Conservation (phyloP, 2,113 vertebrate genomes). For the Pandion haliaetus region DNA sequence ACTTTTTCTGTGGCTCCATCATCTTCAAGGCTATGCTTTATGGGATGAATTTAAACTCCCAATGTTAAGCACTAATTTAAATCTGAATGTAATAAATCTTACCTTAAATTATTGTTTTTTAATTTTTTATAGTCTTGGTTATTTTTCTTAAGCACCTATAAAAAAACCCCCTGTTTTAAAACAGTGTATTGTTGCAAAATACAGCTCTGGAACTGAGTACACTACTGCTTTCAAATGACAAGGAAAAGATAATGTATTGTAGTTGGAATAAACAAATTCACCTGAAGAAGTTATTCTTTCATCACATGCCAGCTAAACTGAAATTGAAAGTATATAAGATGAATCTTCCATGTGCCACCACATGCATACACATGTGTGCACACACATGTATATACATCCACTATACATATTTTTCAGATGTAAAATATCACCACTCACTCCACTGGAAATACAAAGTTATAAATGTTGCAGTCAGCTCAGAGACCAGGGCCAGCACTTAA, state of each 20-base stretch:
- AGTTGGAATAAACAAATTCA: neutral
- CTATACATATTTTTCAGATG: neutral
- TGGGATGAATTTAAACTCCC: neutral
- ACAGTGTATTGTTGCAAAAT: neutral
- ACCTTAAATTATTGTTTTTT: neutral
- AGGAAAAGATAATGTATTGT: accelerated
- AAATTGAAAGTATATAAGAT: neutral
- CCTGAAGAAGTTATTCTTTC: neutral
- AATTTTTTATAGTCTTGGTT: neutral
- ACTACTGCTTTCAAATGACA: neutral
- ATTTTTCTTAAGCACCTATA: neutral
- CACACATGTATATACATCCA: neutral
- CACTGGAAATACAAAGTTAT: neutral
- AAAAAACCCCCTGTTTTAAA: neutral
- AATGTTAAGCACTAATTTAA: neutral
- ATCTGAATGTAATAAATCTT: neutral
- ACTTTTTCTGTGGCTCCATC: neutral
- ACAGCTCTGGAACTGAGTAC: neutral
- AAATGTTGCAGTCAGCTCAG: neutral
- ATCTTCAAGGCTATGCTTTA: neutral
- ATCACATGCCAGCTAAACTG: neutral
- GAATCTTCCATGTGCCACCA: neutral
- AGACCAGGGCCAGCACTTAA: neutral
- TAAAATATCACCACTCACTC: neutral
- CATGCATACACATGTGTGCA: accelerated